Evolutionary conservation across 1,140 invertebrate genomes (phyloP), one percentile per base, ranked within the genome.

Genomic region (Drosophila yakuba): DNA sequence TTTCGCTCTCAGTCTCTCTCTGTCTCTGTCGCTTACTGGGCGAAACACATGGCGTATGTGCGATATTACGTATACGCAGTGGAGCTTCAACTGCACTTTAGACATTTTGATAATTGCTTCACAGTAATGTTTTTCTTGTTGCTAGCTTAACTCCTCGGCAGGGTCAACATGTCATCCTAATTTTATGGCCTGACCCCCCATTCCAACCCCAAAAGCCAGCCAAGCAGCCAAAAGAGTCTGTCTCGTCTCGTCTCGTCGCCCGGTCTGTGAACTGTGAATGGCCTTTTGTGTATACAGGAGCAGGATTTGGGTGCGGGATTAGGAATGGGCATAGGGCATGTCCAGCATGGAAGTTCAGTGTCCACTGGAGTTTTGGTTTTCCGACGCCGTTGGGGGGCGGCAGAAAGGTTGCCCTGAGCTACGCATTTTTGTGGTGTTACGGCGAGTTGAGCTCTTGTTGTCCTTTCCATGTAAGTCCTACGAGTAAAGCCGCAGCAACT

Each of bases 131-230:
- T 51, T 25, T 43, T 79, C 39, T 62, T 52, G 50, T 20, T 51
- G 43, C 51, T 48, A 69, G 44, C 32, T 60, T 60, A 72, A 14
- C 50, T 74, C 14, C 50, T 74, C 44, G 59, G 43, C 50, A 60
- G 72, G 78, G 76, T 76, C 80, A 85, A 85, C 80, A 85, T 84
- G 80, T 85, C 80, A 85, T 76, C 84, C 81, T 84, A 84, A 84
- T 84, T 84, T 84, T 62, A 77, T 73, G 77, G 73, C 28, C 36
- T 47, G 20, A 20, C 48, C 32, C 32, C 7, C 32, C 32, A 32
- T 32, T 3, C 12, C 0, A 3, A 1, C 3, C 36, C 12, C 4
- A 41, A 20, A 45, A 52, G 36, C 51, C 51, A 50, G 39, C 67
- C 14, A 32, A 32, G 14, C 43, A 44, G 8, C 43, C 17, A 47